Conservation (phyloP, 2,113 vertebrate species). For the Antigone vipio region DNA sequence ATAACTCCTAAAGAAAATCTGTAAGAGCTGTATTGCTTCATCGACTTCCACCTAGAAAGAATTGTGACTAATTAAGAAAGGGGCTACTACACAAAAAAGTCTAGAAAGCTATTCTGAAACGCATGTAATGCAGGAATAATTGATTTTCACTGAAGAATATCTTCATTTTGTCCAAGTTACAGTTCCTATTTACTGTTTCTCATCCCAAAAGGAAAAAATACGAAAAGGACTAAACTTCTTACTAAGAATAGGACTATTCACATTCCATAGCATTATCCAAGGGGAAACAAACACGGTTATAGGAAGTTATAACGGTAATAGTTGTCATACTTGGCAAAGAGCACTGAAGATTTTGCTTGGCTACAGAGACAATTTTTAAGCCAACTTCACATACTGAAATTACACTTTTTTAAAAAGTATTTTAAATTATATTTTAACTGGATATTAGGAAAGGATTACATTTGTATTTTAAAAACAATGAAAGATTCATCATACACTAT, state of each 20-base stretch:
- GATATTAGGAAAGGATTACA: neutral
- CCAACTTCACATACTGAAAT: neutral
- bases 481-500: neutral
- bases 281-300: neutral
- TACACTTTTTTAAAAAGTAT: fast-evolving
- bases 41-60: neutral
- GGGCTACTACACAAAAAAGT: neutral
- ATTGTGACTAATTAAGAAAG: neutral
- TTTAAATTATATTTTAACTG: neutral
- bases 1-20: neutral
- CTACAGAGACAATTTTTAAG: neutral
- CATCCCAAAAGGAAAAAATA: neutral
- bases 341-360: neutral
- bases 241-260: neutral
- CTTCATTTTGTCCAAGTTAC: neutral
- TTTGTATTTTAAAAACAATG: neutral
- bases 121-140: neutral
- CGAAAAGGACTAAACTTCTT: neutral
- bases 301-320: neutral
- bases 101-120: neutral
- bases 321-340: neutral
- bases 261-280: neutral
- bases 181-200: neutral
- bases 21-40: neutral
- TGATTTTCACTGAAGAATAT: neutral